phyloP scores from a whole-genome alignment of 2,113 vertebrate species.

The Poeciliopsis prolifica region DNA sequence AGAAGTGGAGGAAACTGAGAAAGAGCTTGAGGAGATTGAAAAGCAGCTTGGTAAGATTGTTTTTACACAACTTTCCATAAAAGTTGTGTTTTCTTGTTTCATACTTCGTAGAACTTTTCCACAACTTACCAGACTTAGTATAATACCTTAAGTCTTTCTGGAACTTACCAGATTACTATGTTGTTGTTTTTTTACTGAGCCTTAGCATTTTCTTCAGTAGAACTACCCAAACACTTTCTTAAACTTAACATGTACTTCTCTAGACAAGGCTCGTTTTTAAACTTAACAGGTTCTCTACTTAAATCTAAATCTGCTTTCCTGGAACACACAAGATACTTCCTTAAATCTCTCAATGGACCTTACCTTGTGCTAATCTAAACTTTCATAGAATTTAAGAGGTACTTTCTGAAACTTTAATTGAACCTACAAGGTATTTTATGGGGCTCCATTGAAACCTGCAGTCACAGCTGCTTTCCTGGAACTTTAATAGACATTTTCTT shows the following conservation, averaged over 20 bases:
- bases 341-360: background rate
- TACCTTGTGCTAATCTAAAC: background rate
- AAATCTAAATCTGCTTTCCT: background rate
- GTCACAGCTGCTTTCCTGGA: no score
- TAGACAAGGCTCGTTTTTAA: no score
- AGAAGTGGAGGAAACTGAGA: slow-evolving; percentile 79
- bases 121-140: background rate
- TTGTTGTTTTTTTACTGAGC: no score
- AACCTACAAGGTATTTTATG: no score
- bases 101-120: background rate
- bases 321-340: background rate
- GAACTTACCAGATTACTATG: background rate
- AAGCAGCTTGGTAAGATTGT: slow-evolving; percentile 80
- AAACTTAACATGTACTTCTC: no score
- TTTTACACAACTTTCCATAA: background rate
- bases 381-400: background rate
- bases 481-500: no score
- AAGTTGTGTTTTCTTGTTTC: background rate
- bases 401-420: background rate
- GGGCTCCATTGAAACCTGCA: background rate
- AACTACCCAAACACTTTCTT: no score
- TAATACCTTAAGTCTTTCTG: background rate
- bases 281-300: background rate
- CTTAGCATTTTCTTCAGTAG: no score
- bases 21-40: slow-evolving; percentile 81